Conservation (phyloP, 2,888 invertebrate species). For the Drosophila austrosaltans region DNA sequence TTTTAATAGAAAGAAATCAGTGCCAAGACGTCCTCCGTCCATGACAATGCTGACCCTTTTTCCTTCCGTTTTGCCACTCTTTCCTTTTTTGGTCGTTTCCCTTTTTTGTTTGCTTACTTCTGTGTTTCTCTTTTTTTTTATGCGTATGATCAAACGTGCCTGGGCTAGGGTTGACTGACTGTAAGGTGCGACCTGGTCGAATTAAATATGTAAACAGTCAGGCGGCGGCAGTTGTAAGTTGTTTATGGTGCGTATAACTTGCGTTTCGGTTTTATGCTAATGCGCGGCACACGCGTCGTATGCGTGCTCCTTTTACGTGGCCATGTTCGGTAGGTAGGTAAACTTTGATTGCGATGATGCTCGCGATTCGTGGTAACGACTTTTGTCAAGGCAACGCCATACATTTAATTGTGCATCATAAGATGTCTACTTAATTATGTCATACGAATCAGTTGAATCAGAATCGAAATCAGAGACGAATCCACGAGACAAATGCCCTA, state of each 20-base stretch:
- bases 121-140: neutral
- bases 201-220: slow-evolving; percentile 68
- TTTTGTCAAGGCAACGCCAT: slow-evolving; percentile 34
- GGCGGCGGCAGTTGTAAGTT: slow-evolving; percentile 46
- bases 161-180: slow-evolving; percentile 36
- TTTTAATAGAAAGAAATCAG: slow-evolving; percentile 70
- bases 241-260: slow-evolving; percentile 48
- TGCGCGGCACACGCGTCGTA: slow-evolving; percentile 60
- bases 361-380: slow-evolving; percentile 14
- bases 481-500: slow-evolving; percentile 5
- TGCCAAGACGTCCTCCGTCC: slow-evolving; percentile 47
- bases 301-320: slow-evolving; percentile 32
- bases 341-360: slow-evolving; percentile 6
- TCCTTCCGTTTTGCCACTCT: slow-evolving; percentile 39
- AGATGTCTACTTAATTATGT: slow-evolving; percentile 65
- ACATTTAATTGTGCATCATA: slow-evolving; percentile 63
- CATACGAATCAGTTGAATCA: slow-evolving; percentile 4
- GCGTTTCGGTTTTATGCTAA: slow-evolving; percentile 56
- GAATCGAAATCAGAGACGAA: slow-evolving; percentile 26
- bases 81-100: slow-evolving; percentile 30
- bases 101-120: slow-evolving; percentile 45
- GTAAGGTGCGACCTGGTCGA: slow-evolving; percentile 61
- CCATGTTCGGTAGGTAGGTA: neutral
- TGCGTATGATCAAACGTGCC: slow-evolving; percentile 41
- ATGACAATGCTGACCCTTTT: slow-evolving; percentile 69